A percentile compares a stretch with the other conserved stretches of the same genome.
These are phyloP conservation scores for Aplocera efformata DNA, from an alignment of 2,888 invertebrate species.

Conservation along the genomic window DNA sequence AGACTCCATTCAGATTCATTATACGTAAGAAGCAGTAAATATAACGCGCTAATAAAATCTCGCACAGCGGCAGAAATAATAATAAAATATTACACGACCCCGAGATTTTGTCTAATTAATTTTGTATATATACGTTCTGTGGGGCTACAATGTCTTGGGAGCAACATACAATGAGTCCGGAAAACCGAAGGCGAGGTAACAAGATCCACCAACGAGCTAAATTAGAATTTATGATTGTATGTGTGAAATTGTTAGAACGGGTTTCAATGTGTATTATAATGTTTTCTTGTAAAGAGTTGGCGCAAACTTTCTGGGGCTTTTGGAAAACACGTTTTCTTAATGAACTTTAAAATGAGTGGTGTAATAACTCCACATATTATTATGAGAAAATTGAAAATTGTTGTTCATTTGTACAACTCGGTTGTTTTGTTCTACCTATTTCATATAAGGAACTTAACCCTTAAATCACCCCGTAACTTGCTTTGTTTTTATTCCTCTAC, in stretches of 20 bases:
- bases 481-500: no score
- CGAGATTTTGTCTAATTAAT: constrained; percentile 79
- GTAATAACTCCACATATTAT: constrained; percentile 23
- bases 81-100: constrained; percentile 77
- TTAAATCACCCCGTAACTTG: no score
- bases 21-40: constrained; percentile 70
- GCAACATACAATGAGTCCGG: constrained; percentile 71
- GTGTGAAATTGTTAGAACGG: constrained; percentile 75
- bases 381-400: no score
- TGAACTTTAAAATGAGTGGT: constrained; percentile 54
- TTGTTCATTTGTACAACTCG: no score
- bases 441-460: no score
- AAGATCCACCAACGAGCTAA: constrained; percentile 72
- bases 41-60: constrained; percentile 73
- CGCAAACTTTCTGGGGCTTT: constrained; percentile 51
- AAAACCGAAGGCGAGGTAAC: constrained; percentile 71
- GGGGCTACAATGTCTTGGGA: constrained; percentile 76
- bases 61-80: constrained; percentile 70
- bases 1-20: constrained; percentile 71
- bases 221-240: constrained; percentile 80
- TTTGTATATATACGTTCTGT: constrained; percentile 72
- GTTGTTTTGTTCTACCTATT: no score
- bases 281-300: constrained; percentile 51
- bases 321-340: constrained; percentile 40
- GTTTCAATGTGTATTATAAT: constrained; percentile 63